These are phyloP conservation scores for Clusia tigrina DNA, from an alignment of 2,888 invertebrate genomes.

Conservation along the genomic window DNA sequence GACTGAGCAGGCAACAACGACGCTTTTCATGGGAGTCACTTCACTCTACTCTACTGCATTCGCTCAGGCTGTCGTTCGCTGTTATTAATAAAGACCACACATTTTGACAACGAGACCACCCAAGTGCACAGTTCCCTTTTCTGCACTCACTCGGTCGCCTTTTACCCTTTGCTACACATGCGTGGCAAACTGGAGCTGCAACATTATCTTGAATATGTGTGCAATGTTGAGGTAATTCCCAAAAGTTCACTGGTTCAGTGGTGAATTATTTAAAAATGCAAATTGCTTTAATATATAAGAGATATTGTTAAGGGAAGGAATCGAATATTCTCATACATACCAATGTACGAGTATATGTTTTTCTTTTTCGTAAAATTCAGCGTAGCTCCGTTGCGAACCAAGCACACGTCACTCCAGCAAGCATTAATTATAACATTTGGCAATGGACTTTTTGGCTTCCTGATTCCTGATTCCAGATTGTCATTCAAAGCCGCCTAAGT, in stretches of 20 bases:
- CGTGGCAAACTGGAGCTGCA: not conserved
- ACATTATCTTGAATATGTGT: not conserved
- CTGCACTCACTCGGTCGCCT: slow-evolving; percentile 12
- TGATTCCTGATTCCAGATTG: too few relatives aligned
- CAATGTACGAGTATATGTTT: too few relatives aligned
- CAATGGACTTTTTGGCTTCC: too few relatives aligned
- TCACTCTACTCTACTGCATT: not conserved
- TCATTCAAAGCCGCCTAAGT: slow-evolving; percentile 3
- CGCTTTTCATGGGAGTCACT: slow-evolving; percentile 5
- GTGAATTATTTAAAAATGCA: slow-evolving; percentile 8
- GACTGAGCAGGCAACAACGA: too few relatives aligned
- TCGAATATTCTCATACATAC: too few relatives aligned
- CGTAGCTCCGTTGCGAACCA: too few relatives aligned
- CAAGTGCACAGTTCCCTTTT: slow-evolving; percentile 50
- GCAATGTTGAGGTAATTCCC: slow-evolving; percentile 2
- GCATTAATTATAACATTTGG: too few relatives aligned
- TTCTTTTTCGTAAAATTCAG: too few relatives aligned
- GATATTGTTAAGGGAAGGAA: not conserved
- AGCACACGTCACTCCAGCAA: too few relatives aligned
- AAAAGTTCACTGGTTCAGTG: not conserved
- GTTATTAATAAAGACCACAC: slow-evolving; percentile 66
- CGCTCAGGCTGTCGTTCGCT: slow-evolving; percentile 36
- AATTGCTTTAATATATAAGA: not conserved
- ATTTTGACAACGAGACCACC: slow-evolving; percentile 65
- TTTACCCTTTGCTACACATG: slow-evolving; percentile 2